phyloP scores from a whole-genome alignment of 2,797 vertebrate genomes.

The Notolabrus celidotus region DNA sequence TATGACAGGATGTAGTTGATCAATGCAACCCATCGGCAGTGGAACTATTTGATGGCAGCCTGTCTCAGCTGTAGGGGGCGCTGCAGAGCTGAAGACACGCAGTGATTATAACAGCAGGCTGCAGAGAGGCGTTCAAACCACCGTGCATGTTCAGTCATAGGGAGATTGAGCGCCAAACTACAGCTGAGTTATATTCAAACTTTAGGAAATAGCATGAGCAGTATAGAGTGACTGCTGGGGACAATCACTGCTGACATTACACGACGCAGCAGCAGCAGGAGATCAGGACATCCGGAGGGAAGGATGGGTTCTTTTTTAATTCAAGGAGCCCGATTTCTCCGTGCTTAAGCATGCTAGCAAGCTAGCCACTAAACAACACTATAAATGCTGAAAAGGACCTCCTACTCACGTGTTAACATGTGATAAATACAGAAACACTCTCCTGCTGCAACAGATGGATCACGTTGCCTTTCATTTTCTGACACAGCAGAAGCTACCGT shows the following conservation, averaged over 20 bases:
- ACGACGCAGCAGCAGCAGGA: not conserved
- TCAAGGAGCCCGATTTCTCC: not conserved
- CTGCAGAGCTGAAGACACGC: slow-evolving; percentile 6
- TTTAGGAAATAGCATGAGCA: not conserved
- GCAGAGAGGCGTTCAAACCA: slow-evolving; percentile 35
- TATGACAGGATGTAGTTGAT: too few species aligned
- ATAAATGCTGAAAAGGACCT: not conserved
- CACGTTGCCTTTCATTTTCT: slow-evolving; percentile 30
- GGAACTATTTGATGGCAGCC: too few species aligned
- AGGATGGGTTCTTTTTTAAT: slow-evolving; percentile 20
- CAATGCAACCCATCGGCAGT: too few species aligned
- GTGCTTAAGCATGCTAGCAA: not conserved
- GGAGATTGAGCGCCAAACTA: slow-evolving; percentile 69
- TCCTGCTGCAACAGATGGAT: slow-evolving; percentile 7
- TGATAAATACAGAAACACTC: too few species aligned
- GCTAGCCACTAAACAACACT: not conserved
- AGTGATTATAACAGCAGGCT: not conserved
- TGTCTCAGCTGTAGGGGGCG: slow-evolving; percentile 57
- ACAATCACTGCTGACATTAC: too few species aligned
- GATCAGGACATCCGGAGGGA: slow-evolving; percentile 15
- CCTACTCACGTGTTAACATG: accelerated
- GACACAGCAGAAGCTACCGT: slow-evolving; percentile 44
- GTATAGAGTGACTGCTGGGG: accelerated
- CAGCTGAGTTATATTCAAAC: slow-evolving; percentile 20
- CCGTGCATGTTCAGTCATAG: slow-evolving; percentile 40